Evolutionary conservation across 2,888 invertebrate genomes (phyloP).

Genomic region (Leptogaster cylindrica): DNA sequence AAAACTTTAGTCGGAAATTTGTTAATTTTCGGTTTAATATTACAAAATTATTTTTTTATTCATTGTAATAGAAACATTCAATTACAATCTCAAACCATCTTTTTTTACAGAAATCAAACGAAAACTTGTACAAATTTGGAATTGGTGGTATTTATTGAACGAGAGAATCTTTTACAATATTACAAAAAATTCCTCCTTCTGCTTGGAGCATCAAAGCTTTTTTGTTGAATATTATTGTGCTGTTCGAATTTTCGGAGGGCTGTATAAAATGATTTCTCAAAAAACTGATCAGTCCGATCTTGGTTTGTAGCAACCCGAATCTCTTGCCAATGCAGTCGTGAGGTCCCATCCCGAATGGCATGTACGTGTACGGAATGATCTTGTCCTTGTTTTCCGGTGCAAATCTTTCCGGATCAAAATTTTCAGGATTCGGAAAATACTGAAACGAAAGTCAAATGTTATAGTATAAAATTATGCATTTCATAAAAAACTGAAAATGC

Average conservation of each 20-base stretch:
- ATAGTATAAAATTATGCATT: no score
- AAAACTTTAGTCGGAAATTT: no score
- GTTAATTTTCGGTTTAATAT: no score
- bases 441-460: no score
- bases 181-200: constrained; percentile 56
- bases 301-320: constrained; percentile 58
- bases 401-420: constrained; percentile 61
- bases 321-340: constrained; percentile 61
- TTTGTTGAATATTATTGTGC: constrained; percentile 54
- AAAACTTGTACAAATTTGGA: no score
- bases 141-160: no score
- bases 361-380: constrained; percentile 57
- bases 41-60: no score
- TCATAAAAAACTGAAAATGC: constrained; percentile 11
- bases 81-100: no score
- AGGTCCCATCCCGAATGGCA: constrained; percentile 61
- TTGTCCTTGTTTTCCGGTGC: constrained; percentile 55
- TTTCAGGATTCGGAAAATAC: constrained; percentile 57
- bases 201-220: constrained; percentile 58
- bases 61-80: no score
- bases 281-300: constrained; percentile 58
- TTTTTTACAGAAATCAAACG: no score
- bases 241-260: constrained; percentile 53
- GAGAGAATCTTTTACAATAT: constrained; percentile 45
- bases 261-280: constrained; percentile 57